Evolutionary conservation across 2,888 invertebrate species (phyloP), one percentile per base, ranked within the genome.

Genomic region (Lasiommata megera): DNA sequence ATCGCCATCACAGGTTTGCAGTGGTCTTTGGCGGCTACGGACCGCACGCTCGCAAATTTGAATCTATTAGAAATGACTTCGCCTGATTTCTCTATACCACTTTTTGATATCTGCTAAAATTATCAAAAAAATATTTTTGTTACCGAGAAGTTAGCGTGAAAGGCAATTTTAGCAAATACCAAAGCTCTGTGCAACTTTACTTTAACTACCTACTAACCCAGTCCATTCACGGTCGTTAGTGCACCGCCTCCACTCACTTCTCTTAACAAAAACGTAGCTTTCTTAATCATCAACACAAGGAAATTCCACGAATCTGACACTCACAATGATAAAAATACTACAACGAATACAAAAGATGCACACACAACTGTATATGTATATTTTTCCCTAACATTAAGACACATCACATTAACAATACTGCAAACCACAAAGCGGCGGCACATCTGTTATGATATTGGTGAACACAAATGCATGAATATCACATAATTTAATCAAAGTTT

Each of bases 1-100:
- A 97, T 98, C 94, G 98, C 98, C 92, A 98, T 98, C 88, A 98
- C 98, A 97, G 98, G 98, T 98, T 95, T 91, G 91, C 89, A 79
- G 86, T 82, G 87, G 89, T 88, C 88, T 91, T 88, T 89, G 75
- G 88, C 89, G 90, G 89, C 89, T 85, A 74, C 74, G 84, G 79
- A 80, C 88, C 88, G 89, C 89, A 84, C 86, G 85, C 82, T 88
- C 88, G 88, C 88, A 88, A 78, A 81, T 86, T 87, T 88, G 84
- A 81, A 77, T 85, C 88, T 90, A 88, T 89, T 89, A 89, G 89
- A 83, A 79, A 80, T 76, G 82, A 77, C 86, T 89, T 88, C 86
- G 88, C 89, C 88, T 89, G 76, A 80, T 77, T 79, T 84, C 81
- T 84, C 68, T 78, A 77, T 74, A 74, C 71, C 71, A 74, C 69